These are phyloP conservation scores for Drymonia ruficornis DNA, from an alignment of 2,888 invertebrate genomes.

Conservation along the genomic window DNA sequence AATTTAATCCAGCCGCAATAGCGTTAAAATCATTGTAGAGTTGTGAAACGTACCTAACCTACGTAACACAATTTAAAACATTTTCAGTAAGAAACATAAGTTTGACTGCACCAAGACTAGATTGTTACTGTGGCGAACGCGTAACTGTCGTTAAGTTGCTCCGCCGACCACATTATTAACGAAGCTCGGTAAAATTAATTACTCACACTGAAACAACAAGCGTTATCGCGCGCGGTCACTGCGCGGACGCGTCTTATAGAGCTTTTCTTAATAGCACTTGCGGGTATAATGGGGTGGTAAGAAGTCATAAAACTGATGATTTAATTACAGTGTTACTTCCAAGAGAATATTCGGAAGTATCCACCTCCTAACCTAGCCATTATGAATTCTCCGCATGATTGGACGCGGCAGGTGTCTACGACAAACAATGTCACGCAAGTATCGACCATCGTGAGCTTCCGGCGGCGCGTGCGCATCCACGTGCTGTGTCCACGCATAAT, in stretches of 20 bases:
- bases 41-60: too few relatives aligned
- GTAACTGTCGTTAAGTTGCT: slow-evolving; percentile 58
- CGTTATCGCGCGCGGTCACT: slow-evolving; percentile 66
- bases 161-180: slow-evolving; percentile 54
- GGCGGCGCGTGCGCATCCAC: slow-evolving; percentile 76
- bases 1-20: slow-evolving; percentile 14
- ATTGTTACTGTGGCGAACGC: slow-evolving; percentile 27
- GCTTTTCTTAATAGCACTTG: slow-evolving; percentile 38
- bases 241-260: slow-evolving; percentile 54
- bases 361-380: slow-evolving; percentile 28
- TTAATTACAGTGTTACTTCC: neutral
- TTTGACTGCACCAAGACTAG: slow-evolving; percentile 16
- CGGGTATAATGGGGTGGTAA: neutral
- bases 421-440: slow-evolving; percentile 58
- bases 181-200: slow-evolving; percentile 73
- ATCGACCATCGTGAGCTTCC: slow-evolving; percentile 53
- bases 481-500: slow-evolving; percentile 52
- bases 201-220: slow-evolving; percentile 70
- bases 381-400: slow-evolving; percentile 59
- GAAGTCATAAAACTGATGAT: neutral
- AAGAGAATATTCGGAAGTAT: slow-evolving; percentile 34
- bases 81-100: neutral
- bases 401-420: slow-evolving; percentile 53
- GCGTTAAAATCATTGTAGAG: neutral
- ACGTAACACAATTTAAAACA: too few relatives aligned